Conservation (phyloP, 2,797 vertebrate species). For the Petrocephalus schoutedeni region DNA sequence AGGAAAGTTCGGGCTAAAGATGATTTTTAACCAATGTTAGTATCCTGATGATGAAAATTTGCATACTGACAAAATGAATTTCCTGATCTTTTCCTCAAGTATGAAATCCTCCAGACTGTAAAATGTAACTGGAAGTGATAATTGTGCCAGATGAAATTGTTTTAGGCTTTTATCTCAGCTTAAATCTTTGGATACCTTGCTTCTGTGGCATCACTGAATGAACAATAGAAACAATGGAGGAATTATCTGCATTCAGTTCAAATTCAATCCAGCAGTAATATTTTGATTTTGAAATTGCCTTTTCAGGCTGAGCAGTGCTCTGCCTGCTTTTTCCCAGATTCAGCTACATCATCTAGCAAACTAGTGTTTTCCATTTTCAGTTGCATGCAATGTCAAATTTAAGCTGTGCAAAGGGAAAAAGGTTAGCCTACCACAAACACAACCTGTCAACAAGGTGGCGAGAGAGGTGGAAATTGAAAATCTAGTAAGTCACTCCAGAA, state of each 20-base stretch:
- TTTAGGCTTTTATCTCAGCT: not conserved
- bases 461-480: constrained; percentile 13
- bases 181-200: not conserved
- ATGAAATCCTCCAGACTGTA: not conserved
- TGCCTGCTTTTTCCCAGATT: not conserved
- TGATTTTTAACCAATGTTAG: not conserved
- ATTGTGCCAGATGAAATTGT: not conserved
- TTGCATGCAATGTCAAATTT: not conserved
- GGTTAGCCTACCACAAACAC: not conserved
- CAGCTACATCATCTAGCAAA: not conserved
- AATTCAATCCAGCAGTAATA: not conserved
- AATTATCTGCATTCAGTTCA: not conserved
- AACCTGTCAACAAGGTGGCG: not conserved
- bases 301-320: not conserved
- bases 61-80: not conserved
- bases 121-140: not conserved
- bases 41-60: not conserved
- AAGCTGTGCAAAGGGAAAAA: not conserved
- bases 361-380: not conserved
- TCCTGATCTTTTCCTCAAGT: not conserved
- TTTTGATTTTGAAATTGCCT: not conserved
- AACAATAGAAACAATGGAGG: not conserved
- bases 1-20: not conserved
- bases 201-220: not conserved
- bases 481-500: constrained; percentile 6